Conservation (phyloP, 2,113 vertebrate genomes). For the Podiceps cristatus region DNA sequence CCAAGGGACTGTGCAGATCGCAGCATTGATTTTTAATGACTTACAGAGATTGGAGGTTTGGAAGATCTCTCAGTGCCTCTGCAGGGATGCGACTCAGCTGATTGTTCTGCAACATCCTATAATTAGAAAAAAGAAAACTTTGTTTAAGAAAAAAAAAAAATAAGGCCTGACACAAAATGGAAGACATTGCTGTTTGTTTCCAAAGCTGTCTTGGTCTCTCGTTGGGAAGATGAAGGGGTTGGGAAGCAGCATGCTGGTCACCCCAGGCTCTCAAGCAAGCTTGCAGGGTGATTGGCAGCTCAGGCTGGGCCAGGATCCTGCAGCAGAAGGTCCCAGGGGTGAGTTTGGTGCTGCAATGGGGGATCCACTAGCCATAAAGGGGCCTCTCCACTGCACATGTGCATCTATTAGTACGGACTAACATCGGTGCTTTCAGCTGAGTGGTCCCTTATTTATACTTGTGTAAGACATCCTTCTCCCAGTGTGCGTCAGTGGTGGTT, state of each 20-base stretch:
- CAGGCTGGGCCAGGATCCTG: background rate
- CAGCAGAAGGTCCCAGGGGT: background rate
- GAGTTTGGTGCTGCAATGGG: background rate
- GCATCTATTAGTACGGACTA: background rate
- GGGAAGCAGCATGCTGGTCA: background rate
- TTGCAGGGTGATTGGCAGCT: background rate
- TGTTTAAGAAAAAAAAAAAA: background rate
- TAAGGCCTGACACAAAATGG: background rate
- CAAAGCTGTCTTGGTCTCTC: background rate
- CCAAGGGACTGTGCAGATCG: background rate
- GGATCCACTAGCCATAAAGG: background rate
- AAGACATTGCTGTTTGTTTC: background rate
- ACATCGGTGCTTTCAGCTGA: background rate
- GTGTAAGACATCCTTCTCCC: background rate
- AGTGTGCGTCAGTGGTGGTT: background rate
- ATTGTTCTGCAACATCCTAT: constrained; percentile 96
- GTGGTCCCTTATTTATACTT: background rate
- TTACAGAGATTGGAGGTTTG: constrained; percentile 95
- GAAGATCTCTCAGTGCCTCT: constrained; percentile 90
- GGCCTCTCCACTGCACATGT: rapidly evolving
- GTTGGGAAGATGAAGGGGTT: background rate
- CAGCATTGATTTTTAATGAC: constrained; percentile 62
- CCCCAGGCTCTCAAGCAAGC: background rate
- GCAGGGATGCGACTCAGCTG: constrained; percentile 87
- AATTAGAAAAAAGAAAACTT: constrained; percentile 59